These are phyloP conservation scores for Syrrhaptes paradoxus DNA, from an alignment of 2,113 vertebrate genomes.

Conservation along the genomic window DNA sequence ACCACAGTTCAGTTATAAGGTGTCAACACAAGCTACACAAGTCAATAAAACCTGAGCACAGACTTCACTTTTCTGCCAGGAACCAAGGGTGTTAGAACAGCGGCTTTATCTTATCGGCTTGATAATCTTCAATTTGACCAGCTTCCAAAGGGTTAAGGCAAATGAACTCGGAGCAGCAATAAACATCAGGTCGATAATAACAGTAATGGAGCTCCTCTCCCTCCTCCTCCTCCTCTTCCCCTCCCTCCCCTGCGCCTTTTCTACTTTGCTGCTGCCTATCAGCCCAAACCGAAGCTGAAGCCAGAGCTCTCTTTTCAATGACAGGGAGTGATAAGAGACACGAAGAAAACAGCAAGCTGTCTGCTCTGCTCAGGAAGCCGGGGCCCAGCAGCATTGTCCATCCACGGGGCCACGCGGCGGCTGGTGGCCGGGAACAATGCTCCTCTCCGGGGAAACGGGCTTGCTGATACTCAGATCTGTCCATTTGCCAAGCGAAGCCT, in stretches of 20 bases:
- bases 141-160: constrained; percentile 78
- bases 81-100: constrained; percentile 57
- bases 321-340: constrained; percentile 76
- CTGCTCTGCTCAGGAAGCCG: constrained; percentile 80
- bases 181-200: constrained; percentile 23
- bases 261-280: constrained; percentile 57
- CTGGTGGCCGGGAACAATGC: constrained; percentile 67
- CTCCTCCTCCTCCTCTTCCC: not conserved
- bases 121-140: constrained; percentile 74
- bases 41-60: constrained; percentile 68
- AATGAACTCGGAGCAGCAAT: constrained; percentile 23
- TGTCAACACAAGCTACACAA: constrained; percentile 37
- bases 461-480: constrained; percentile 27
- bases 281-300: constrained; percentile 70
- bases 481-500: not conserved
- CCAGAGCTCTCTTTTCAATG: constrained; percentile 66
- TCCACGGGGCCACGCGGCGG: constrained; percentile 59
- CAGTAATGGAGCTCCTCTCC: not conserved
- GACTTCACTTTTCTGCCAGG: not conserved
- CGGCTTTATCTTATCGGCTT: constrained; percentile 71
- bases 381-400: constrained; percentile 70
- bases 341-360: constrained; percentile 76
- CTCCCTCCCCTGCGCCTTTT: not conserved
- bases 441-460: constrained; percentile 64
- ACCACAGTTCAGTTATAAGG: not conserved